Conservation (phyloP, 1,140 invertebrate species). For the Ridgeia piscesae region DNA sequence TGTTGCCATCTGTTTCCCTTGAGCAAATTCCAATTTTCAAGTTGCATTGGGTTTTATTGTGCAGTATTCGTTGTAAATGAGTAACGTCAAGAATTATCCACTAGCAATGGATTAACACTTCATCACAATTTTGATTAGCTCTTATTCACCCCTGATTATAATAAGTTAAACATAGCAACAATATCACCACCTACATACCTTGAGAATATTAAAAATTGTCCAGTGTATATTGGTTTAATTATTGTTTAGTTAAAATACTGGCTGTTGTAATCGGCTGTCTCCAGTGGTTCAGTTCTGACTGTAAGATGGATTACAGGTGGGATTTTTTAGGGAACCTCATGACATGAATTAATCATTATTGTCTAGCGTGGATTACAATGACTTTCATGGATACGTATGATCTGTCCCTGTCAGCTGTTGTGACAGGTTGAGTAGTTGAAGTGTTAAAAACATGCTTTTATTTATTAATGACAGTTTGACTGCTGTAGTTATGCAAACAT, state of each 20-base stretch:
- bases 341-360: not conserved
- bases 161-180: too few relatives aligned
- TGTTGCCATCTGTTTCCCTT: not conserved
- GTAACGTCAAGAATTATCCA: not conserved
- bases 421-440: not conserved
- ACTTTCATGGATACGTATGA: not conserved
- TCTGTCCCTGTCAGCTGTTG: not conserved
- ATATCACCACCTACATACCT: too few relatives aligned
- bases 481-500: too few relatives aligned
- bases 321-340: not conserved
- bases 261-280: too few relatives aligned
- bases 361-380: not conserved
- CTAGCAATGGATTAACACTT: too few relatives aligned
- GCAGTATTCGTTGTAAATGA: not conserved
- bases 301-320: not conserved
- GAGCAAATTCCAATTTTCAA: not conserved
- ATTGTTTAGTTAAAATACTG: too few relatives aligned
- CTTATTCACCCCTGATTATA: too few relatives aligned
- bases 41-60: not conserved
- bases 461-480: not conserved
- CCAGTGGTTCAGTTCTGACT: not conserved
- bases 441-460: not conserved
- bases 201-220: too few relatives aligned
- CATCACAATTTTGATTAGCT: too few relatives aligned
- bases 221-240: too few relatives aligned